phyloP scores from a whole-genome alignment of 2,113 vertebrate genomes.

The Lepidothrix coronata region DNA sequence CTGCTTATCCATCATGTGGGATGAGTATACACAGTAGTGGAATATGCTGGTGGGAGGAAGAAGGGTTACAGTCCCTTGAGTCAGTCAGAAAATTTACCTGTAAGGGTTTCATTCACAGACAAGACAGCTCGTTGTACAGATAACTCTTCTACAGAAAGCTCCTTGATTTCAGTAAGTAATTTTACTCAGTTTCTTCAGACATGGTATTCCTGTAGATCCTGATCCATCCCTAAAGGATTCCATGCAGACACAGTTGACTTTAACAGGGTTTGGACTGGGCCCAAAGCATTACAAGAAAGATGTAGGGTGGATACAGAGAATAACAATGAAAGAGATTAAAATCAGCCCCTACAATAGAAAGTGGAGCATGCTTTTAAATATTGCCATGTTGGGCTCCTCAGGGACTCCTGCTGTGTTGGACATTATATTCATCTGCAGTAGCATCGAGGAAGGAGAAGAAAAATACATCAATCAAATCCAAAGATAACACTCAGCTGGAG shows the following conservation, averaged over 20 bases:
- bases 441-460: not conserved
- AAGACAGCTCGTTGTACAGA: not conserved
- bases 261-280: not conserved
- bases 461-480: conserved; percentile 26
- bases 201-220: not conserved
- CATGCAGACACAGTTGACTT: not conserved
- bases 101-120: not conserved
- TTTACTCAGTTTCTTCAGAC: not conserved
- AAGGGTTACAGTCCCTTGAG: not conserved
- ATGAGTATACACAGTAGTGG: not conserved
- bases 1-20: conserved; percentile 21
- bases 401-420: conserved; percentile 5
- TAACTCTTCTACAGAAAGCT: not conserved
- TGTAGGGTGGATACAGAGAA: not conserved
- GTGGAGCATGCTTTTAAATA: conserved; percentile 9
- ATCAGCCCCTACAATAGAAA: conserved; percentile 19
- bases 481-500: conserved; percentile 9
- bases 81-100: not conserved
- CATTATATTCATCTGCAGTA: conserved; percentile 1
- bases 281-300: conserved; percentile 1
- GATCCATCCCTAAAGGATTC: not conserved
- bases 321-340: conserved; percentile 38
- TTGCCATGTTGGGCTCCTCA: not conserved
- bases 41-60: not conserved
- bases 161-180: not conserved